Evolutionary conservation across 2,113 vertebrate genomes (phyloP).

Genomic region (Oxyura jamaicensis): DNA sequence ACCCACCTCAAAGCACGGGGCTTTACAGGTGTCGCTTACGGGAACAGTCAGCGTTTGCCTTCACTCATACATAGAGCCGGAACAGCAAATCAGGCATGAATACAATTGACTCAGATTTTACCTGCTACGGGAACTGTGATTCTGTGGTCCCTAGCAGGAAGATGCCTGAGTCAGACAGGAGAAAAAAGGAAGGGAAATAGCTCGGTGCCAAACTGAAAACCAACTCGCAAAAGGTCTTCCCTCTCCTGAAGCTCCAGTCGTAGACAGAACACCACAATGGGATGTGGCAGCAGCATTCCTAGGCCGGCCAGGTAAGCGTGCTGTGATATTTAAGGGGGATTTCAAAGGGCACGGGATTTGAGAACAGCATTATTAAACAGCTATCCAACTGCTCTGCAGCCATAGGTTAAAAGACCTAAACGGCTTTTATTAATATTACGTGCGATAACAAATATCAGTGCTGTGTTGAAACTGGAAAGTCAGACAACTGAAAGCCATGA

Average conservation of each 20-base stretch:
- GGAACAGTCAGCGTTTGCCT: background rate
- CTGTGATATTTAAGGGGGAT: constrained; percentile 25
- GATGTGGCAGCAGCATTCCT: background rate
- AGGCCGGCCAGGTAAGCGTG: background rate
- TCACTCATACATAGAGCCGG: background rate
- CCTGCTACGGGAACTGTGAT: background rate
- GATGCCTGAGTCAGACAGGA: background rate
- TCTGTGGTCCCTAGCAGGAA: background rate
- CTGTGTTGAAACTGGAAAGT: background rate
- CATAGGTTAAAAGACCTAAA: constrained; percentile 52
- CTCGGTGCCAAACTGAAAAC: background rate
- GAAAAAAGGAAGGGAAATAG: background rate
- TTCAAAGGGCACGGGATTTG: constrained; percentile 11
- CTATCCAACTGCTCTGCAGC: constrained; percentile 27
- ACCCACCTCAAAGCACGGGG: background rate
- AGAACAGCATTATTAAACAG: constrained; percentile 33
- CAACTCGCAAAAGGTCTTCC: background rate
- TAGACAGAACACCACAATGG: background rate
- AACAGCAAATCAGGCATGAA: background rate
- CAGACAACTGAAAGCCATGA: background rate
- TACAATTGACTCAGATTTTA: background rate
- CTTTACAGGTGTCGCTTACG: background rate
- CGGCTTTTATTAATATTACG: constrained; percentile 40
- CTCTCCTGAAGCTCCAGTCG: background rate
- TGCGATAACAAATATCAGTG: constrained; percentile 24